Conservation (phyloP, 2,888 invertebrate species). For the Graphium colonna region DNA sequence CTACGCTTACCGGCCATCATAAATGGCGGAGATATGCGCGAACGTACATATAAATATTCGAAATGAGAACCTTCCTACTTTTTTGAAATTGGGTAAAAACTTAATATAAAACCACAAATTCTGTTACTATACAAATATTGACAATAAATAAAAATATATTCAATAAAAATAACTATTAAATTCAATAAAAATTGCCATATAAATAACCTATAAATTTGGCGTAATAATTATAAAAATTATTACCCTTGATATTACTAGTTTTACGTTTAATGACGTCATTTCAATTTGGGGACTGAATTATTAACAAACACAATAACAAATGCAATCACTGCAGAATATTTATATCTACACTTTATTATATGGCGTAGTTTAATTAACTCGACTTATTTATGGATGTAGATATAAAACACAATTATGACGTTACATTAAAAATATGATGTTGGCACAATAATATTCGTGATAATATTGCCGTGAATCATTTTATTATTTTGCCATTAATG, state of each 20-base stretch:
- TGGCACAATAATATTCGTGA: background rate
- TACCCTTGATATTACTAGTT: background rate
- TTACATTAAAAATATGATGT: constrained; percentile 35
- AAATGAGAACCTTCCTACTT: too few relatives aligned
- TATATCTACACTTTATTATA: constrained; percentile 42
- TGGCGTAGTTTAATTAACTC: constrained; percentile 29
- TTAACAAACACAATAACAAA: constrained; percentile 39
- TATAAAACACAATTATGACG: constrained; percentile 35
- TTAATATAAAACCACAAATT: too few relatives aligned
- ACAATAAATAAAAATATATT: background rate
- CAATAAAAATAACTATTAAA: too few relatives aligned
- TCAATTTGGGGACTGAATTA: constrained; percentile 26
- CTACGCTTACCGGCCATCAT: too few relatives aligned
- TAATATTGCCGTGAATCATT: too few relatives aligned
- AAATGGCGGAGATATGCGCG: too few relatives aligned
- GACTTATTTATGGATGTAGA: constrained; percentile 40
- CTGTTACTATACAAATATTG: constrained; percentile 1
- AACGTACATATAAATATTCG: too few relatives aligned
- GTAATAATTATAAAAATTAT: constrained; percentile 5
- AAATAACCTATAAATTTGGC: too few relatives aligned
- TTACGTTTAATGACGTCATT: background rate
- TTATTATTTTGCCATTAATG: too few relatives aligned
- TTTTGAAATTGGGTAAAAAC: too few relatives aligned
- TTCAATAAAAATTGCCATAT: background rate
- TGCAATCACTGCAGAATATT: constrained; percentile 38